Conservation (phyloP, 2,888 invertebrate species). For the Plusia festucae region DNA sequence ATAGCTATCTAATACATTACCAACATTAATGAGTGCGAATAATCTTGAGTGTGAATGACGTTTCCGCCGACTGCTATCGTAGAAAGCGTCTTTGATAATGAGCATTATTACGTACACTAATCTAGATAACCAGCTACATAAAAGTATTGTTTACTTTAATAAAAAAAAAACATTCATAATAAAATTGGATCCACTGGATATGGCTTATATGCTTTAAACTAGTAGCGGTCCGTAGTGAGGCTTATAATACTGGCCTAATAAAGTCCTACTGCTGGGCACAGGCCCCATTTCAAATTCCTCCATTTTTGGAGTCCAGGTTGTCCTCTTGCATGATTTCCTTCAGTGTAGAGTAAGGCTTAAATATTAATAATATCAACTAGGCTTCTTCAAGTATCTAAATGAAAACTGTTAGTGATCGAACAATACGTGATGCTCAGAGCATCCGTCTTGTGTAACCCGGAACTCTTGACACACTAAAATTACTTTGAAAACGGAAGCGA, state of each 20-base stretch:
- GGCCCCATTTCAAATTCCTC: no score
- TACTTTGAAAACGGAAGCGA: constrained; percentile 36
- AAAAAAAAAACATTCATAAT: no score
- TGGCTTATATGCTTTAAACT: no score
- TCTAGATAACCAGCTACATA: background rate
- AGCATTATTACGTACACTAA: constrained; percentile 1
- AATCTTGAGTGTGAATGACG: constrained; percentile 11
- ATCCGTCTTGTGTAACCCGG: constrained; percentile 24
- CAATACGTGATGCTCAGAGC: background rate
- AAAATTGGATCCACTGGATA: no score
- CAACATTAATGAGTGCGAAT: constrained; percentile 9
- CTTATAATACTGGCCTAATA: no score
- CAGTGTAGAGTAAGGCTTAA: no score
- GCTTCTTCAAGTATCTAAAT: background rate
- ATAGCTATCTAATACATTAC: no score
- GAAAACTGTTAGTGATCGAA: background rate
- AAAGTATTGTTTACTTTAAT: background rate
- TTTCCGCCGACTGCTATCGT: background rate
- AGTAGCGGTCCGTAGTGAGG: no score
- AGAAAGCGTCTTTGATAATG: background rate
- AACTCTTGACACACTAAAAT: constrained; percentile 44
- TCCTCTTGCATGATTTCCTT: no score
- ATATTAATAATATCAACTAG: background rate
- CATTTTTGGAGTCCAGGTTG: no score
- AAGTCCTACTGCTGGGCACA: no score